These are phyloP conservation scores for Tragelaphus imberbis DNA, from an alignment of 2,113 vertebrate species.

Conservation along the genomic window DNA sequence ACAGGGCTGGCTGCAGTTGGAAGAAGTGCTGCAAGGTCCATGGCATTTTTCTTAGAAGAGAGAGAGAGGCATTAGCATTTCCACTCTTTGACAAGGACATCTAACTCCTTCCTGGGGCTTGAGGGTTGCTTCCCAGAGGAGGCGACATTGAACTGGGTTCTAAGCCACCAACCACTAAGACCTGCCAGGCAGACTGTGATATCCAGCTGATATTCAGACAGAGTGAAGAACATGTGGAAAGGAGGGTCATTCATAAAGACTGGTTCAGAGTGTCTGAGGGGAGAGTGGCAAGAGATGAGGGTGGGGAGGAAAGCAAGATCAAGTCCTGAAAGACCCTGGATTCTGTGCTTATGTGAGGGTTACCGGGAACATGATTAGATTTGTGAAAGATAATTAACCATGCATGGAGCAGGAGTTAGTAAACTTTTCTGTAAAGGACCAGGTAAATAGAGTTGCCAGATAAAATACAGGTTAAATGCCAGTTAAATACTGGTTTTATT, in stretches of 20 bases:
- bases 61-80: not conserved
- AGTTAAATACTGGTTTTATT: not conserved
- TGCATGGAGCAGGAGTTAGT: not conserved
- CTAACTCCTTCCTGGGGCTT: not conserved
- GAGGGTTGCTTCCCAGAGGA: not conserved
- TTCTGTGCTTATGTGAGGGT: not conserved
- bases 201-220: not conserved
- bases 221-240: not conserved
- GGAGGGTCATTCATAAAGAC: not conserved
- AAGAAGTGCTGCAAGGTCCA: not conserved
- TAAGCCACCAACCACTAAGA: not conserved
- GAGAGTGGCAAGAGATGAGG: not conserved
- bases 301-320: not conserved
- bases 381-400: not conserved
- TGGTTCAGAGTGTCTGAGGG: not conserved
- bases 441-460: not conserved
- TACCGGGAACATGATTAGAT: not conserved
- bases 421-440: not conserved
- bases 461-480: not conserved
- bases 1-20: conserved; percentile 70
- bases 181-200: not conserved
- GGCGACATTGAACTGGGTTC: not conserved
- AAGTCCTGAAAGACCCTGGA: not conserved
- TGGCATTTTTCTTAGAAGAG: conserved; percentile 66
- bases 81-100: not conserved